These are phyloP conservation scores for Pseudomyrmex sp. DNA, from an alignment of 1,140 invertebrate genomes.

Conservation along the genomic window DNA sequence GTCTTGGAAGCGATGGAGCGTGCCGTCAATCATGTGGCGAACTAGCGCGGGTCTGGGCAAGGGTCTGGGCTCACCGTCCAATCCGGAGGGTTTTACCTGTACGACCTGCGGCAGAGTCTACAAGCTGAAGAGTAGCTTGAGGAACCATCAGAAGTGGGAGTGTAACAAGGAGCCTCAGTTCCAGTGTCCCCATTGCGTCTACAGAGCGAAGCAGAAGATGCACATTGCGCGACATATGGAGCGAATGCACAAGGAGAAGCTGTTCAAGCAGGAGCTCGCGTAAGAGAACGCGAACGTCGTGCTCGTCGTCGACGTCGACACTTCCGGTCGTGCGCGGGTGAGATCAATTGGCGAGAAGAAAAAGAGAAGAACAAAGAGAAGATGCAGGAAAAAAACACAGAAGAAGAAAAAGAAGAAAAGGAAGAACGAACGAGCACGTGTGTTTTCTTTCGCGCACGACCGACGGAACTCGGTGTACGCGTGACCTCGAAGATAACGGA, in stretches of 20 bases:
- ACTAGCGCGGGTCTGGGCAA: conserved; percentile 81
- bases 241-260: conserved; percentile 93
- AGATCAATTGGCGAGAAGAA: neutral
- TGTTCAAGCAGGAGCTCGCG: conserved; percentile 85
- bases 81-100: conserved; percentile 89
- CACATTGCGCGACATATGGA: conserved; percentile 94
- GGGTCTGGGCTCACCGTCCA: conserved; percentile 78
- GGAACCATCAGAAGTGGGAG: conserved; percentile 95
- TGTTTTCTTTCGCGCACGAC: conserved; percentile 36
- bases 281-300: conserved; percentile 62
- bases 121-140: conserved; percentile 93
- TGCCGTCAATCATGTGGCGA: conserved; percentile 85
- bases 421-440: neutral
- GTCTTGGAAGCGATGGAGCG: conserved; percentile 84
- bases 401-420: neutral
- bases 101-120: conserved; percentile 92
- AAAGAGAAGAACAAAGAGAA: neutral
- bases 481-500: neutral
- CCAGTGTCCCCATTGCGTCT: conserved; percentile 92
- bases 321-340: conserved; percentile 37
- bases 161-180: conserved; percentile 94
- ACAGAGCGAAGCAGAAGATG: conserved; percentile 94
- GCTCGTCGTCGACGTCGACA: conserved; percentile 58
- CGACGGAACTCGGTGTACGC: neutral
- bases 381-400: neutral